Percentiles rank a stretch among this genome's conserved stretches.
Evolutionary conservation across 2,888 invertebrate genomes (phyloP).

Genomic region (Diarsia rubi): DNA sequence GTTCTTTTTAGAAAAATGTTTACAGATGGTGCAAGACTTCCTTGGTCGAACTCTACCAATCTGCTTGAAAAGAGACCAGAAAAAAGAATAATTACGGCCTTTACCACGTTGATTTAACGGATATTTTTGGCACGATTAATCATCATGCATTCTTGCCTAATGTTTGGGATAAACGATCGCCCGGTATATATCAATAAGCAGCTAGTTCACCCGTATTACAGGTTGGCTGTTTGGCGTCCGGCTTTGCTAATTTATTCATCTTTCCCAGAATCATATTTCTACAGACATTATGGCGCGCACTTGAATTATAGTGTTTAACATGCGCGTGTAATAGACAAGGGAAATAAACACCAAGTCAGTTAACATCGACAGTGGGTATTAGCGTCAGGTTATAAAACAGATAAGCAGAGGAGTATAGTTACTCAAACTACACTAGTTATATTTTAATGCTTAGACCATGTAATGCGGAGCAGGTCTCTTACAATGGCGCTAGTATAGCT

Average conservation of each 20-base stretch:
- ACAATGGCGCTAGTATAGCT: background rate
- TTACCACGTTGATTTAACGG: constrained; percentile 24
- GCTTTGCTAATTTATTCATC: constrained; percentile 24
- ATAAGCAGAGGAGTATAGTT: background rate
- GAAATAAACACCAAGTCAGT: background rate
- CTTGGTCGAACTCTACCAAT: background rate
- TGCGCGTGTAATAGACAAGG: background rate
- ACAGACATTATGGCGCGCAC: background rate
- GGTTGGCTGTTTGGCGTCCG: constrained; percentile 15
- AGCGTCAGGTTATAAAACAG: background rate
- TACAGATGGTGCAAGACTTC: background rate
- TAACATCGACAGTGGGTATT: background rate
- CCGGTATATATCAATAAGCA: constrained; percentile 60
- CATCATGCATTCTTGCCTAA: constrained; percentile 37
- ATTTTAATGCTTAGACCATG: background rate
- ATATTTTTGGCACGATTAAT: constrained; percentile 50
- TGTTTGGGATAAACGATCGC: constrained; percentile 54
- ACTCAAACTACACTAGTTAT: background rate
- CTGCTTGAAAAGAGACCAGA: constrained; percentile 14
- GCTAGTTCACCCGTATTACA: background rate
- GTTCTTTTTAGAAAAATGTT: background rate
- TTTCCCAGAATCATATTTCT: constrained; percentile 22
- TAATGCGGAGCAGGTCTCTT: background rate
- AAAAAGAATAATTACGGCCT: constrained; percentile 9
- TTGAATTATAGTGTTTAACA: constrained; percentile 5